A percentile compares a stretch with the other conserved stretches of the same genome.
These are phyloP conservation scores for Paracanthobrama guichenoti DNA, from an alignment of 2,113 vertebrate species.

Conservation along the genomic window DNA sequence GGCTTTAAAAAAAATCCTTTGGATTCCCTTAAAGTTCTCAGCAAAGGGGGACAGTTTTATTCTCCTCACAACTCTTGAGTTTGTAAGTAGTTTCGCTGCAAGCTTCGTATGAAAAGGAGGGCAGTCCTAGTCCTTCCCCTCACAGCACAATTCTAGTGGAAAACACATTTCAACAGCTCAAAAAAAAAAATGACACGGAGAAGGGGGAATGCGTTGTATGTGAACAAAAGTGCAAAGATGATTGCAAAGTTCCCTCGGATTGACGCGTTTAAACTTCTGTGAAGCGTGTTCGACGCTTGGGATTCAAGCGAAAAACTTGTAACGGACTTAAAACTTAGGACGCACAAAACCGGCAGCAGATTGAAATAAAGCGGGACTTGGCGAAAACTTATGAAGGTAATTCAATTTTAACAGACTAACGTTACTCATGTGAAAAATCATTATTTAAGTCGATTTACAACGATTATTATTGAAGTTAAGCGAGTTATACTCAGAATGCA, in stretches of 20 bases:
- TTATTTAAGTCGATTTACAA: background rate
- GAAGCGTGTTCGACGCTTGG: background rate
- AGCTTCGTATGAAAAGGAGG: conserved; percentile 39
- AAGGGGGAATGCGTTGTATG: background rate
- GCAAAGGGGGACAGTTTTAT: conserved; percentile 33
- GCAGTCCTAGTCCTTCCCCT: conserved; percentile 54
- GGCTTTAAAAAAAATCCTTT: conserved; percentile 37
- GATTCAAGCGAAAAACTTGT: background rate
- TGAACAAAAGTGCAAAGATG: conserved; percentile 24
- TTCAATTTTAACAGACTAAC: background rate
- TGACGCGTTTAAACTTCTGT: background rate
- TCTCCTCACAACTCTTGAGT: background rate
- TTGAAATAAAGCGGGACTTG: conserved; percentile 14
- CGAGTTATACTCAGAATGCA: background rate
- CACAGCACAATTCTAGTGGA: conserved; percentile 42
- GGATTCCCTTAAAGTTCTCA: conserved; percentile 50
- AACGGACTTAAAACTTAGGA: conserved; percentile 38
- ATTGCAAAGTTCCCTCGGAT: conserved; percentile 9
- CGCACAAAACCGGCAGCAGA: conserved; percentile 34
- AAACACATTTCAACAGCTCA: conserved; percentile 37
- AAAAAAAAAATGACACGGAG: conserved; percentile 17
- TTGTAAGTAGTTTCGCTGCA: conserved; percentile 16
- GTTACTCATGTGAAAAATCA: background rate
- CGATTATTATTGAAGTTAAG: background rate
- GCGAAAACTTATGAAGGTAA: conserved; percentile 48